These are phyloP conservation scores for Rhincodon typus DNA, from an alignment of 2,797 vertebrate species.

Conservation along the genomic window DNA sequence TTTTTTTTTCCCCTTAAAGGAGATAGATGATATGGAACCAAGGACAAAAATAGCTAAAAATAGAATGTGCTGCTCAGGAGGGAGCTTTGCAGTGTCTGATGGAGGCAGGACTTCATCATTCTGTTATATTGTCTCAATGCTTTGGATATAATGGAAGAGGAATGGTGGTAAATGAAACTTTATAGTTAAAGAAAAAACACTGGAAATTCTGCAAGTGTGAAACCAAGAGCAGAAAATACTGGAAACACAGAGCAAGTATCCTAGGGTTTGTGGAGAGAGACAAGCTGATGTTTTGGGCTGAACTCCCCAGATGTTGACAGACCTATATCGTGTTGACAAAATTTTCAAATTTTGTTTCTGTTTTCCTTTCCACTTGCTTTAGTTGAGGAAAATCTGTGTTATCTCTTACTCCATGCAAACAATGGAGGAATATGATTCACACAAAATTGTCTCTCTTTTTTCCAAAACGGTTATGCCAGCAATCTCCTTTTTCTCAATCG, in stretches of 20 bases:
- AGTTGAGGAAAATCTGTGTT: background rate
- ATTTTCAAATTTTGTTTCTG: background rate
- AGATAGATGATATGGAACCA: background rate
- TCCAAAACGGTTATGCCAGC: background rate
- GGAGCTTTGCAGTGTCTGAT: background rate
- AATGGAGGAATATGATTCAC: background rate
- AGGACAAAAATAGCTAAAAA: background rate
- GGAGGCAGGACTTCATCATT: too few species aligned
- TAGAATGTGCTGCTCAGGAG: background rate
- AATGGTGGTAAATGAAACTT: background rate
- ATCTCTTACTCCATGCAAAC: background rate
- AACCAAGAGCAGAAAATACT: background rate
- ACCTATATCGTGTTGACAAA: background rate
- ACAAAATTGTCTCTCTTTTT: background rate
- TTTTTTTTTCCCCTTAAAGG: background rate
- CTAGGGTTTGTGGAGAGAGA: background rate
- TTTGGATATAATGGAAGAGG: background rate
- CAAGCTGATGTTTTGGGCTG: background rate
- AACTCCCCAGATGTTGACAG: background rate
- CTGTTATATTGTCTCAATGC: too few species aligned
- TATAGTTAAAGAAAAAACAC: background rate
- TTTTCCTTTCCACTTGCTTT: background rate
- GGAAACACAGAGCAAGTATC: background rate
- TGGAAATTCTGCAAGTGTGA: background rate
- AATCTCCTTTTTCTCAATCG: background rate